These are phyloP conservation scores for Caenorhabditis sp. DNA, from an alignment of 2,888 invertebrate genomes.

Conservation along the genomic window DNA sequence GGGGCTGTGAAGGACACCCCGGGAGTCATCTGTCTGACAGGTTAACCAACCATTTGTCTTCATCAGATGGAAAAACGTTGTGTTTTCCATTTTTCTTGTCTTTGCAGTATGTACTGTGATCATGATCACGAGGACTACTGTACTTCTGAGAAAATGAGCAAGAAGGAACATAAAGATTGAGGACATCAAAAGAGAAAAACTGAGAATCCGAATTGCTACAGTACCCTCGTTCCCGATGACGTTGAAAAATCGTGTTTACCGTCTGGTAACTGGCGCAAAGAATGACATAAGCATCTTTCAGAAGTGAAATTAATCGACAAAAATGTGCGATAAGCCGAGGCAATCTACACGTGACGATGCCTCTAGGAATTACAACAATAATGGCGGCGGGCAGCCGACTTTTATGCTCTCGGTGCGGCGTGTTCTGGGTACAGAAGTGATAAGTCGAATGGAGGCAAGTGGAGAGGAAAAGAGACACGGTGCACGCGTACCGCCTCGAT, in stretches of 20 bases:
- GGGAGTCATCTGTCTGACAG: background rate
- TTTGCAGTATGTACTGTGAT: slow-evolving; percentile 6
- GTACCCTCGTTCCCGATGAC: background rate
- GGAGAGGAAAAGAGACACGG: slow-evolving; percentile 3
- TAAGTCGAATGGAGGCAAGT: too few species aligned
- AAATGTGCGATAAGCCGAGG: slow-evolving; percentile 43
- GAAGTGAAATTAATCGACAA: slow-evolving; percentile 26
- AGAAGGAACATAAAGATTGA: too few species aligned
- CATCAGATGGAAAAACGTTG: slow-evolving; percentile 12
- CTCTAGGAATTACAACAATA: slow-evolving; percentile 20
- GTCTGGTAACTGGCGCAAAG: too few species aligned
- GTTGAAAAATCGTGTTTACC: slow-evolving; percentile 3
- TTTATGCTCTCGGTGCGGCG: slow-evolving; percentile 53
- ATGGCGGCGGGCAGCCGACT: slow-evolving; percentile 22
- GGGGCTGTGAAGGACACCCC: background rate
- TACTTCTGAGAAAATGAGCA: too few species aligned
- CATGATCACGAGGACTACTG: background rate
- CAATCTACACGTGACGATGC: slow-evolving; percentile 48
- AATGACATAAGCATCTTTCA: slow-evolving; percentile 28
- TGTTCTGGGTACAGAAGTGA: slow-evolving; percentile 55
- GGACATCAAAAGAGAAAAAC: too few species aligned
- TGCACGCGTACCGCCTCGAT: slow-evolving; percentile 40
- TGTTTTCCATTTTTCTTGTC: slow-evolving; percentile 18
- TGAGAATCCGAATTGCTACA: background rate
- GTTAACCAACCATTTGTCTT: slow-evolving; percentile 38